phyloP scores from a whole-genome alignment of 2,888 invertebrate genomes.

The Diachrysia chrysitis region DNA sequence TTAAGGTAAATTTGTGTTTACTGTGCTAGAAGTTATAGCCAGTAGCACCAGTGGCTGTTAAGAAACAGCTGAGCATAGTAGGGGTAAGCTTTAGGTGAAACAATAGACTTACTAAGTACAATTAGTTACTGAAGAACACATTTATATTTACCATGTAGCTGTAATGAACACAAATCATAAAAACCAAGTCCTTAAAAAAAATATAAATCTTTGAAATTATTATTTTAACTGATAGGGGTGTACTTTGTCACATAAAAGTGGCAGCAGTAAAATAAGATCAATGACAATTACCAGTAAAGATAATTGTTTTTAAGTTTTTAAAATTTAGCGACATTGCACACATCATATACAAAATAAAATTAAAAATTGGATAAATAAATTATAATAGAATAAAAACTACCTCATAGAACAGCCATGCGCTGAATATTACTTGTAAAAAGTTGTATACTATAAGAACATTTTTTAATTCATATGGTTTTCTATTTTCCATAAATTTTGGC shows the following conservation, averaged over 20 bases:
- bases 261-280: not conserved
- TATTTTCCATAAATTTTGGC: slow-evolving; percentile 96
- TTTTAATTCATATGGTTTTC: slow-evolving; percentile 95
- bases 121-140: slow-evolving; percentile 18
- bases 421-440: slow-evolving; percentile 96
- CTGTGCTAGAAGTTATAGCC: not conserved
- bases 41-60: not conserved
- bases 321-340: not conserved
- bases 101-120: slow-evolving; percentile 11
- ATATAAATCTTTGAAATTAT: not conserved
- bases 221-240: not conserved
- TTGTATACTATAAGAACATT: slow-evolving; percentile 94
- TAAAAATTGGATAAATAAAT: not conserved
- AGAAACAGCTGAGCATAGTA: not conserved
- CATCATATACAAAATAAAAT: not conserved
- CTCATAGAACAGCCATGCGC: slow-evolving; percentile 97
- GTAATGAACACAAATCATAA: slow-evolving; percentile 36
- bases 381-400: slow-evolving; percentile 87
- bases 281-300: not conserved
- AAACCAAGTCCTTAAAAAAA: not conserved
- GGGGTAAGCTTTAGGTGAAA: slow-evolving; percentile 3
- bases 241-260: not conserved
- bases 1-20: not conserved
- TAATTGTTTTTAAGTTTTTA: not conserved
- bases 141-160: slow-evolving; percentile 42